phyloP scores from a whole-genome alignment of 2,113 vertebrate species.

The Galemys pyrenaicus region DNA sequence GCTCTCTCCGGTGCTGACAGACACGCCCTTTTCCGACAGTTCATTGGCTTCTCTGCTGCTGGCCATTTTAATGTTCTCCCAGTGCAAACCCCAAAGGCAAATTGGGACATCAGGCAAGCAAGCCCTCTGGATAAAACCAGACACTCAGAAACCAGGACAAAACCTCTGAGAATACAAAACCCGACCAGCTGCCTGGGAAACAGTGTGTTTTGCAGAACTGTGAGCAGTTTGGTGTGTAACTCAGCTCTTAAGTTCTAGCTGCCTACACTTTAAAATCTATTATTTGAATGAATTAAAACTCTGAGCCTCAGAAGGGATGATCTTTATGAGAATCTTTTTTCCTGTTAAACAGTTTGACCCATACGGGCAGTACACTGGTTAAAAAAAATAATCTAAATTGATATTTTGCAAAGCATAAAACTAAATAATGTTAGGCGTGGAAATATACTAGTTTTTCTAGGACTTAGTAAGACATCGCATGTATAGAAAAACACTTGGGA shows the following conservation, averaged over 20 bases:
- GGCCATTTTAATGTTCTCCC: not conserved
- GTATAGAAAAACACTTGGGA: slow-evolving; percentile 9
- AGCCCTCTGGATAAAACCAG: not conserved
- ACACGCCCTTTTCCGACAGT: not conserved
- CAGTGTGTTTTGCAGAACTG: not conserved
- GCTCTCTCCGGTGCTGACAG: not conserved
- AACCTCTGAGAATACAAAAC: not conserved
- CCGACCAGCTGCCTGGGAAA: not conserved
- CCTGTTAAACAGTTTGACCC: not conserved
- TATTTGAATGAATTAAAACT: slow-evolving; percentile 26
- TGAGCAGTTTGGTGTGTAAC: not conserved
- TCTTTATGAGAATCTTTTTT: not conserved
- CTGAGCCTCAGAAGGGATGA: not conserved
- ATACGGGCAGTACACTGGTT: not conserved
- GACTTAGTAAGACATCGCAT: not conserved
- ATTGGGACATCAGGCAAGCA: not conserved
- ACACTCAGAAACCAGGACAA: slow-evolving; percentile 8
- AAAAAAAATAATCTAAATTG: slow-evolving; percentile 39
- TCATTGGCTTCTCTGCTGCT: not conserved
- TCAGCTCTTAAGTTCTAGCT: not conserved
- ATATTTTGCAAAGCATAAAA: not conserved
- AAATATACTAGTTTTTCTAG: slow-evolving; percentile 9
- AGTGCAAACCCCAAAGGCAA: not conserved
- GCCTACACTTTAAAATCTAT: slow-evolving; percentile 21
- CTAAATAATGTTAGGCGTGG: not conserved